phyloP scores from a whole-genome alignment of 2,113 vertebrate species.

The Hippopotamus amphibius region DNA sequence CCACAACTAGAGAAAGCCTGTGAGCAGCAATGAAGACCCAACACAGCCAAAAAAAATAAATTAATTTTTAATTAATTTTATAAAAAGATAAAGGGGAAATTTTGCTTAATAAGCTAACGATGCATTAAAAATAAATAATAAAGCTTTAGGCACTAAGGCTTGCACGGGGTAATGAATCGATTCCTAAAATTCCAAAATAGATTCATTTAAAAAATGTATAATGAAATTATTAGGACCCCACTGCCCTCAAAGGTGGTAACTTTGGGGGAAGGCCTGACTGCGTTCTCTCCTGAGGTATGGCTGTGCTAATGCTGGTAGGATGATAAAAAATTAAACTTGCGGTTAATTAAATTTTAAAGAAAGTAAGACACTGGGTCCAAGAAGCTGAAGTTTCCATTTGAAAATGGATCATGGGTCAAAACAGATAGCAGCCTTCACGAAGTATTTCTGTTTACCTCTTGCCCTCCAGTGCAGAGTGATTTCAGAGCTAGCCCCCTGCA shows the following conservation, averaged over 20 bases:
- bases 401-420: neutral
- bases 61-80: too few species aligned
- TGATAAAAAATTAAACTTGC: neutral
- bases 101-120: neutral
- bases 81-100: neutral
- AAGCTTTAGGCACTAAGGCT: neutral
- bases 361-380: neutral
- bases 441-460: neutral
- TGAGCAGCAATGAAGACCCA: too few species aligned
- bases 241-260: fast-evolving
- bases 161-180: neutral
- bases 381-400: neutral
- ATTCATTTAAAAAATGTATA: neutral
- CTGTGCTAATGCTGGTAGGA: neutral
- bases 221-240: neutral
- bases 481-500: neutral
- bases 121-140: neutral
- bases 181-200: constrained; percentile 21
- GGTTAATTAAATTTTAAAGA: neutral
- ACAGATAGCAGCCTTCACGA: neutral
- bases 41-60: too few species aligned
- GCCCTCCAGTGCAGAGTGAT: neutral
- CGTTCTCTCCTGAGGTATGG: neutral
- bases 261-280: neutral
- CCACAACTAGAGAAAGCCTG: too few species aligned